A percentile compares a stretch with the other conserved stretches of the same genome.
These are phyloP conservation scores for Menura novaehollandiae DNA, from an alignment of 2,113 vertebrate genomes.

Conservation along the genomic window DNA sequence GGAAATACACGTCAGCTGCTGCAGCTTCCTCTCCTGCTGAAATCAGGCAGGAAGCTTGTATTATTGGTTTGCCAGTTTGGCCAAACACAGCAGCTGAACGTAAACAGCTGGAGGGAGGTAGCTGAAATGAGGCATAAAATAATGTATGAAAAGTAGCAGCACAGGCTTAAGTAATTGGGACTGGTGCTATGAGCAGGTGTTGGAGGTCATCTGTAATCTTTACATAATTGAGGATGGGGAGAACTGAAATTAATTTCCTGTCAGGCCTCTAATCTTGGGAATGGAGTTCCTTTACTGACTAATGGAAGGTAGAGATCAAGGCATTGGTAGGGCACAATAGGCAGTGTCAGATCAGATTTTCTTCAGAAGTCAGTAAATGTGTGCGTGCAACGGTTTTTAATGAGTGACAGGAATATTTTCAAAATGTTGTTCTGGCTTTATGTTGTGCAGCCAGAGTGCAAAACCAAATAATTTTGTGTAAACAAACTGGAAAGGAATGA, in stretches of 20 bases:
- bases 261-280: neutral
- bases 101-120: slow-evolving; percentile 5
- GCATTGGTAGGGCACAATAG: neutral
- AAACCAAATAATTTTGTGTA: neutral
- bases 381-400: rapidly evolving
- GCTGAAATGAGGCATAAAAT: neutral
- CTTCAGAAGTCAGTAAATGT: neutral
- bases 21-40: slow-evolving; percentile 1
- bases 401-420: neutral
- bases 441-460: neutral
- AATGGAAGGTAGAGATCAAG: neutral
- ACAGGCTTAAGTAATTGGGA: neutral
- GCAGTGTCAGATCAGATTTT: neutral
- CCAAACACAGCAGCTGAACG: neutral
- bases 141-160: neutral
- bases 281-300: neutral
- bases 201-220: slow-evolving; percentile 6
- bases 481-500: neutral
- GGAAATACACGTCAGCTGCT: slow-evolving; percentile 28
- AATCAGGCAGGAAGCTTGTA: slow-evolving; percentile 19
- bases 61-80: neutral
- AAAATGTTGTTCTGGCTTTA: neutral
- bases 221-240: neutral
- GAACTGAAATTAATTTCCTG: slow-evolving; percentile 29
- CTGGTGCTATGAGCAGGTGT: neutral